phyloP scores from a whole-genome alignment of 2,113 vertebrate species.

The Furnarius figulus region DNA sequence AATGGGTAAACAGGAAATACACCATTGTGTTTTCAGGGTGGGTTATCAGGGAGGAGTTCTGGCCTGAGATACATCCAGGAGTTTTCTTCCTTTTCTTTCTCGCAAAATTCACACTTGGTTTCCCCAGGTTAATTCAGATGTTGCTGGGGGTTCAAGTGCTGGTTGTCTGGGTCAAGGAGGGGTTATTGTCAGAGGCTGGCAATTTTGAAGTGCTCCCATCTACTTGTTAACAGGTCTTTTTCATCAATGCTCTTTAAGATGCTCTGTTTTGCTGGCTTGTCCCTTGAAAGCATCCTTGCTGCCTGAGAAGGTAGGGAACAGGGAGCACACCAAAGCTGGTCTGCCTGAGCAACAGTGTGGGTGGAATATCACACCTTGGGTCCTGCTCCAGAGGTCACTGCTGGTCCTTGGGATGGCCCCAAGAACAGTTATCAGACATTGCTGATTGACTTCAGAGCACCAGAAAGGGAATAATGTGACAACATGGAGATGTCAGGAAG shows the following conservation, averaged over 20 bases:
- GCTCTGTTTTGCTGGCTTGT: not conserved
- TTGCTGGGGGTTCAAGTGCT: not conserved
- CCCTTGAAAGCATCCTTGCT: not conserved
- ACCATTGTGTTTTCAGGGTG: not conserved
- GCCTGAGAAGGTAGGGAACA: no score
- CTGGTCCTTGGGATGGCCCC: not conserved
- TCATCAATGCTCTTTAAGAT: not conserved
- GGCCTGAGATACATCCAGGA: rapidly evolving
- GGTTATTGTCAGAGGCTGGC: no score
- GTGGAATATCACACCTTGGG: not conserved
- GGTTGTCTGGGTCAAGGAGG: not conserved
- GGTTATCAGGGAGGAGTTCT: not conserved
- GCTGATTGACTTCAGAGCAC: not conserved
- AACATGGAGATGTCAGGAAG: not conserved
- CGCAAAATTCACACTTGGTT: not conserved
- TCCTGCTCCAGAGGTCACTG: not conserved
- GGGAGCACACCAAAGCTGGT: rapidly evolving
- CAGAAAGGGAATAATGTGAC: not conserved
- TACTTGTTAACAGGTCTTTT: not conserved
- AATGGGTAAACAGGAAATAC: not conserved
- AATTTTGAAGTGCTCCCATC: not conserved
- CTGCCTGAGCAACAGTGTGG: not conserved
- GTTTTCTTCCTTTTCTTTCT: not conserved
- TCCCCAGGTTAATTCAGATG: not conserved
- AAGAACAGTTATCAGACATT: not conserved